These are phyloP conservation scores for Drosophila buzzatii DNA, from an alignment of 2,888 invertebrate genomes.

Conservation along the genomic window DNA sequence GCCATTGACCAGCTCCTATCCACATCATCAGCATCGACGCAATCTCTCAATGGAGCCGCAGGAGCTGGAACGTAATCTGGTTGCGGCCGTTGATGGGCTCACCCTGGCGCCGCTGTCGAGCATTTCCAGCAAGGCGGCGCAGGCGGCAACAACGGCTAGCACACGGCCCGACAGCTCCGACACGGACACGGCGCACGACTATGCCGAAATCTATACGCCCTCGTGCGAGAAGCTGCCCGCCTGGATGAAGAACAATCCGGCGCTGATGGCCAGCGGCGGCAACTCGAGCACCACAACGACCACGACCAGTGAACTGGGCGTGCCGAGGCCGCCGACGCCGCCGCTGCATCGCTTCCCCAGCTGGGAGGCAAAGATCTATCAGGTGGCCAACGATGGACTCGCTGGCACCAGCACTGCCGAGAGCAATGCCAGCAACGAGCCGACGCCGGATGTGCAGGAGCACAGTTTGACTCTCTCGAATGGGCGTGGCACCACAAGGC, in stretches of 20 bases:
- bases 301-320: conserved; percentile 82
- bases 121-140: conserved; percentile 75
- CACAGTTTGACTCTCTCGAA: conserved; percentile 68
- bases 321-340: conserved; percentile 92
- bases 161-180: conserved; percentile 87
- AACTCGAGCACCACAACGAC: conserved; percentile 86
- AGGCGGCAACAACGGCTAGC: conserved; percentile 27
- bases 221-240: conserved; percentile 91
- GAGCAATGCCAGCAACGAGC: conserved; percentile 56
- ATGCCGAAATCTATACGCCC: conserved; percentile 97
- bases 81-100: conserved; percentile 87
- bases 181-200: conserved; percentile 91
- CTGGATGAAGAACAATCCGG: conserved; percentile 87
- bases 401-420: conserved; percentile 71
- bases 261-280: conserved; percentile 86
- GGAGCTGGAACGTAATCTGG: conserved; percentile 86
- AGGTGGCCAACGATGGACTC: conserved; percentile 89
- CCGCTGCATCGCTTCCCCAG: conserved; percentile 96
- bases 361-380: conserved; percentile 98
- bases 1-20: conserved; percentile 83
- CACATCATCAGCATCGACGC: conserved; percentile 84
- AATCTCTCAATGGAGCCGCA: conserved; percentile 85
- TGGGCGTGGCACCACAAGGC: conserved; percentile 46
- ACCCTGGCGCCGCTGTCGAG: conserved; percentile 86
- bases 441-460: conserved; percentile 61